Evolutionary conservation across 2,113 vertebrate genomes (phyloP), one percentile per base, ranked within the genome.

Genomic region (Oplegnathus fasciatus): DNA sequence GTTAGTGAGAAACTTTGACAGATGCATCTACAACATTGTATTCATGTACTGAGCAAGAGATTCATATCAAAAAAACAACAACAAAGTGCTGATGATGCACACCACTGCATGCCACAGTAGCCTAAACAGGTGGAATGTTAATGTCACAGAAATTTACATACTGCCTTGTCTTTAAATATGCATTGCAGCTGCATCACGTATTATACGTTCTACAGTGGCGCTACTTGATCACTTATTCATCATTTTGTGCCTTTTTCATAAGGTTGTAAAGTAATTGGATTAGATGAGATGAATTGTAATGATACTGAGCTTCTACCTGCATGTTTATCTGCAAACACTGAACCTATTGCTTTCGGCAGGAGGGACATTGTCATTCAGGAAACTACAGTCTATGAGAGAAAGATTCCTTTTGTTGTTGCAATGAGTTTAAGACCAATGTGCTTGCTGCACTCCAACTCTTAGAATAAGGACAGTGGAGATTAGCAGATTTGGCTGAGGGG

Each of bases 201-300:
- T 40, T 52, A 48, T 79, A 54, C 14, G 28, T 78, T 77, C 26
- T 37, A 57, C 46, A 42, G 71, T 42, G 76, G 58, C 5, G 54
- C 28, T 40, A 48, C 75, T 88, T 78, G 57, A 88, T 86, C 78
- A 75, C 52, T 75, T 85, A 86, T 81, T 90, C 46, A 89, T 84
- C 13, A 82, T 55, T 79, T 55, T 89, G 18, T n/a, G 62, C 24
- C 30, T 68, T 83, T 87, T 88, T 75, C 34, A 69, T 46, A 22
- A 30, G 26, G 26, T 73, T 77, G 20, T 22, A 4, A 74, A 82
- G 68, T 89, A 83, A 82, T 76, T 87, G 61, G 80, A 83, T 73
- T 6, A 3, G 62, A 85, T 77, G 73, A 34, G 74, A 89, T 90
- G 82, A 26, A 89, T 69, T 75, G 64, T 58, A 82, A 89, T 75